Evolutionary conservation across 2,113 vertebrate genomes (phyloP).

Genomic region (Tragelaphus scriptus): DNA sequence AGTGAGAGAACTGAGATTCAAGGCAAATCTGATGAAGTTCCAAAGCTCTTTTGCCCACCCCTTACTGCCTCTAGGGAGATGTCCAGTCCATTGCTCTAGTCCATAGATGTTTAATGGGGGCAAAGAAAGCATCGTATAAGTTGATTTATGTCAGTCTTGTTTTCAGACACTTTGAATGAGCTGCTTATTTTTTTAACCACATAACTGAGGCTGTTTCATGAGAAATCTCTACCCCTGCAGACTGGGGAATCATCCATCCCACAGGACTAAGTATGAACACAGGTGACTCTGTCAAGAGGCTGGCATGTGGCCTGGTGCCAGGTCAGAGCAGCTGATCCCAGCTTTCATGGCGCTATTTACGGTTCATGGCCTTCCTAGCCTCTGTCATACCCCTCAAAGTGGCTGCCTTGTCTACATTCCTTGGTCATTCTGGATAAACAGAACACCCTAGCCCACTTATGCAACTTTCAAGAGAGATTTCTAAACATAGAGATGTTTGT

Average conservation of each 20-base stretch:
- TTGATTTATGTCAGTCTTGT: neutral
- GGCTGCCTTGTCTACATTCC: conserved; percentile 25
- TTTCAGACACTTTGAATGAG: neutral
- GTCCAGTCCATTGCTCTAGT: neutral
- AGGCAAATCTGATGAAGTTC: neutral
- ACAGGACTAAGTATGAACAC: neutral
- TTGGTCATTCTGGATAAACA: conserved; percentile 62
- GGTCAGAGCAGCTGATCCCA: conserved; percentile 26
- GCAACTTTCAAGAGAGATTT: conserved; percentile 26
- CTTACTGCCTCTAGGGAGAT: neutral
- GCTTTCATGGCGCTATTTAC: conserved; percentile 36
- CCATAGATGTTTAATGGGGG: neutral
- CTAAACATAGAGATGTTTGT: conserved; percentile 9
- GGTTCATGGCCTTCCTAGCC: neutral
- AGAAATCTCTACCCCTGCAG: neutral
- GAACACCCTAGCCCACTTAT: neutral
- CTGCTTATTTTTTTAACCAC: neutral
- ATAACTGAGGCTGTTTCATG: neutral
- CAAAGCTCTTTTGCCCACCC: neutral
- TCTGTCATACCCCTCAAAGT: conserved; percentile 38
- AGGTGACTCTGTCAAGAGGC: neutral
- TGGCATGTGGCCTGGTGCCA: neutral
- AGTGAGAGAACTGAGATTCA: neutral
- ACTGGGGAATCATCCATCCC: neutral
- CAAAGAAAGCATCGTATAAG: neutral